Evolutionary conservation across 2,888 invertebrate species (phyloP).

Genomic region (Pristionchus maxplancki): DNA sequence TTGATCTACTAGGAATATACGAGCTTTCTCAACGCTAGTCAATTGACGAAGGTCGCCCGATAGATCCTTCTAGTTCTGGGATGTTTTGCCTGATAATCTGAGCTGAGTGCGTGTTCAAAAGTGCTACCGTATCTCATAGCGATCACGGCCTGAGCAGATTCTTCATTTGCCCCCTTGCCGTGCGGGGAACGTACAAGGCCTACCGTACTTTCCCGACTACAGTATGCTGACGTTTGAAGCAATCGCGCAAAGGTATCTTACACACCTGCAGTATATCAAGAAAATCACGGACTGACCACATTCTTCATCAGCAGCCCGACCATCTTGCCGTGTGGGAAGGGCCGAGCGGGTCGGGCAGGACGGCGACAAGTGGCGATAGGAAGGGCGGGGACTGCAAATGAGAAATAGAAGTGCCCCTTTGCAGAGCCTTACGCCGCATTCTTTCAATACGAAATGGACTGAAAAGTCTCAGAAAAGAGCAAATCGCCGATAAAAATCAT

Average conservation of each 20-base stretch:
- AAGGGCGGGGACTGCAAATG: neutral
- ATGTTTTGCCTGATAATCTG: too few species aligned
- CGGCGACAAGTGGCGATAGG: slow-evolving; percentile 61
- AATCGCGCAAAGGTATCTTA: too few species aligned
- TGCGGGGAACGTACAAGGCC: too few species aligned
- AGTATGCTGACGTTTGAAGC: too few species aligned
- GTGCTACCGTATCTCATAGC: too few species aligned
- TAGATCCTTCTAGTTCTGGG: too few species aligned
- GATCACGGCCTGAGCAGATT: slow-evolving; percentile 58
- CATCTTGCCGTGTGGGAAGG: slow-evolving; percentile 70
- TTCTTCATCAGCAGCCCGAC: slow-evolving; percentile 62
- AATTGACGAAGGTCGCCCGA: too few species aligned
- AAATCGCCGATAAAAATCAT: neutral
- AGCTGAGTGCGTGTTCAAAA: too few species aligned
- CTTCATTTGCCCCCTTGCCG: slow-evolving; percentile 62
- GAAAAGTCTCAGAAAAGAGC: neutral
- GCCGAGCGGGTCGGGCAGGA: slow-evolving; percentile 62
- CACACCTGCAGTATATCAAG: too few species aligned
- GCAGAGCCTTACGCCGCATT: neutral
- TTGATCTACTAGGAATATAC: neutral
- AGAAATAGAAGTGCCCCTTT: too few species aligned
- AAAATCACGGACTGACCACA: slow-evolving; percentile 54
- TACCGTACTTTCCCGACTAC: too few species aligned
- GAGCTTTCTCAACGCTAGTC: too few species aligned
- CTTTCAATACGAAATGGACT: neutral